Evolutionary conservation across 1,140 invertebrate genomes (phyloP).

Genomic region (Ganaspis sp.): DNA sequence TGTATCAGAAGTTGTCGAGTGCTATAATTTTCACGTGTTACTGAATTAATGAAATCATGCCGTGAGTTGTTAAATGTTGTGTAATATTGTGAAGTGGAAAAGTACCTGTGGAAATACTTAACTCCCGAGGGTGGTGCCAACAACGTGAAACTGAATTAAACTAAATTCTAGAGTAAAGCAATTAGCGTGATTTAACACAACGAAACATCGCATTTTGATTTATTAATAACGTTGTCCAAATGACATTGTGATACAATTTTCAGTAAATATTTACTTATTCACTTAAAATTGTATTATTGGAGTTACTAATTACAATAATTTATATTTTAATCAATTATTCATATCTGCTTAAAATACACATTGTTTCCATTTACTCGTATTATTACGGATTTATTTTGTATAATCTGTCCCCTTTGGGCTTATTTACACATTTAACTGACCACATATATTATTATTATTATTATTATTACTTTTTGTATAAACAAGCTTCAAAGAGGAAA

Average conservation of each 20-base stretch:
- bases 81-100: not conserved
- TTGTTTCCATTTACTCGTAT: too few species aligned
- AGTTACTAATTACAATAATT: too few species aligned
- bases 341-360: too few species aligned
- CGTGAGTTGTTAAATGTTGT: not conserved
- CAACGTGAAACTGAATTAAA: constrained; percentile 24
- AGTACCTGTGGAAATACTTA: constrained; percentile 13
- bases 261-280: not conserved
- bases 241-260: not conserved
- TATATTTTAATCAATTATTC: too few species aligned
- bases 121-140: not conserved
- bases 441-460: too few species aligned
- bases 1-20: not conserved
- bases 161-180: constrained; percentile 24
- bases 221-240: not conserved
- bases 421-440: too few species aligned
- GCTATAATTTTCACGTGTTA: not conserved
- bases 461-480: too few species aligned
- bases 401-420: too few species aligned
- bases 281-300: too few species aligned
- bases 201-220: constrained; percentile 1
- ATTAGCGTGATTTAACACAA: constrained; percentile 17
- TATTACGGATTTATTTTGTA: too few species aligned
- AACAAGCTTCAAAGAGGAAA: too few species aligned
- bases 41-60: not conserved